Evolutionary conservation across 2,888 invertebrate genomes (phyloP), one percentile per base, ranked within the genome.

Genomic region (Elaeidobius kamerunicus): DNA sequence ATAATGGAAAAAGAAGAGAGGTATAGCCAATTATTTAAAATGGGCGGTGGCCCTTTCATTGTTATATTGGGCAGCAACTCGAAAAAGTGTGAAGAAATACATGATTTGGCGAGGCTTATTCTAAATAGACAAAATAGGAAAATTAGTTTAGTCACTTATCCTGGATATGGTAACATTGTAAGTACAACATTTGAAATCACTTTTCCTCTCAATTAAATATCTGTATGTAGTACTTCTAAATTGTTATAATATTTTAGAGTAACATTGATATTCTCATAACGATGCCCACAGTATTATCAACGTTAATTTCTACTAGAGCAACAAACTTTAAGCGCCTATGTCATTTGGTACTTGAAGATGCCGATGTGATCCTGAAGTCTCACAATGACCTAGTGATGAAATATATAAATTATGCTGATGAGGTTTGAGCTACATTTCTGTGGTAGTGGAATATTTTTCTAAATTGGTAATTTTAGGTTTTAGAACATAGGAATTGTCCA

Each of bases 341-440:
- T 11, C 83, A 83, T 60, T 69, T 89, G 30, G 78, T 89, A 3
- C 67, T 91, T 0, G 89, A 90, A 65, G 84, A 86, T 62, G 80
- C 82, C 19, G 86, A 90, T 60, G 69, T 80, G 7, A 70, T 88
- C 20, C 68, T 82, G 1, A 71, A 76, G 14, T 77, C 78, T 6
- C 83, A 83, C 60, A 61, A 62, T 0, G 67, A 71, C 2, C 75
- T 79, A 59, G 60, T 81, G 0, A 73, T 75, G 61, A 70, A 67
- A 44, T 71, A 78, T 34, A 60, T 78, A 1, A 59, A 67, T 2
- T 73, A 75, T 55, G 73, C 76, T 1, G 75, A 75, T 53, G 71
- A 74, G 32, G 73, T 76, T 35, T 14, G 15, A n/a, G n/a, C n/a
- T n/a, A n/a, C n/a, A n/a, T n/a, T n/a, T n/a, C n/a, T n/a, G n/a